Conservation (phyloP, 1,140 invertebrate genomes). For the Ganaspis sp. region DNA sequence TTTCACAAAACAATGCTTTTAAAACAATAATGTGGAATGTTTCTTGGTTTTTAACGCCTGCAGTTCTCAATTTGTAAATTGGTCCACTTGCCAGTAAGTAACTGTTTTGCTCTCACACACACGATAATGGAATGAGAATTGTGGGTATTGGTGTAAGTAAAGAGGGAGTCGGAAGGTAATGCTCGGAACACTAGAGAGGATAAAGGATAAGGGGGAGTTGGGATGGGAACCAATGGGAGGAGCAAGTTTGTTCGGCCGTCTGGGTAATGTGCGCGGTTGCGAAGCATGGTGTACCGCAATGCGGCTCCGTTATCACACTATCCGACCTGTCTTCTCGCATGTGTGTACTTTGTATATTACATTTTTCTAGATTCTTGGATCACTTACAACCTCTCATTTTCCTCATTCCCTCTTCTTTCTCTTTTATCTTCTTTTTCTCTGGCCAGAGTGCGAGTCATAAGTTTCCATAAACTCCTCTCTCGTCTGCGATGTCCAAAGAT, state of each 20-base stretch:
- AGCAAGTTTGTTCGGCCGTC: conserved; percentile 51
- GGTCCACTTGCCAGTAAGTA: not conserved
- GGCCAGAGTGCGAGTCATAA: not conserved
- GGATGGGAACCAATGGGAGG: conserved; percentile 11
- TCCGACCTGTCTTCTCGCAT: conserved; percentile 40
- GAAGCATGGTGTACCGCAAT: conserved; percentile 53
- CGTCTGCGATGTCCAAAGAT: not conserved
- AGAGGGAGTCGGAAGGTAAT: not conserved
- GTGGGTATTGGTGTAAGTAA: not conserved
- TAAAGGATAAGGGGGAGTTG: conserved; percentile 1
- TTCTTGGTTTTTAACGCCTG: not conserved
- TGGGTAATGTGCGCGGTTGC: conserved; percentile 47
- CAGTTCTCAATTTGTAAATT: not conserved
- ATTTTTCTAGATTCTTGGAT: conserved; percentile 22
- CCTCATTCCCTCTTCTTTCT: not conserved
- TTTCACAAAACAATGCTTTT: too few relatives aligned
- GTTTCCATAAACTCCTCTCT: not conserved
- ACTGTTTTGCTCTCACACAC: not conserved
- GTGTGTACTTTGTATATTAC: conserved; percentile 32
- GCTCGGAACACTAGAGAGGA: conserved; percentile 2
- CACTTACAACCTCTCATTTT: not conserved
- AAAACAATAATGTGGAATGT: too few relatives aligned
- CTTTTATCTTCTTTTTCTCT: not conserved
- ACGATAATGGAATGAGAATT: not conserved
- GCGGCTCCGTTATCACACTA: conserved; percentile 52